phyloP scores from a whole-genome alignment of 2,888 invertebrate species.

The Andrena chrysosceles region DNA sequence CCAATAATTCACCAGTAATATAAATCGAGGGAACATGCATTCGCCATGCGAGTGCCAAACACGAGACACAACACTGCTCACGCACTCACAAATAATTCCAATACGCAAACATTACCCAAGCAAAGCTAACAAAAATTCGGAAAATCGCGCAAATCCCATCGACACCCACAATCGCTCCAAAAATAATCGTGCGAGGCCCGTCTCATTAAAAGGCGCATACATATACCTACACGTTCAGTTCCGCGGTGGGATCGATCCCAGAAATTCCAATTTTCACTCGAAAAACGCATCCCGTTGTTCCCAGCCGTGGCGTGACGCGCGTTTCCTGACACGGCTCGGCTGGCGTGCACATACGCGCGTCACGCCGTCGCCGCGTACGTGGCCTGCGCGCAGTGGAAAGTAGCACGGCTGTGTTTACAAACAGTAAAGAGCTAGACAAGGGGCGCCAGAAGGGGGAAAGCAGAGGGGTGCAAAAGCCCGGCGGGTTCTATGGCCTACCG shows the following conservation, averaged over 20 bases:
- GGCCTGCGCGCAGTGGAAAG: conserved; percentile 68
- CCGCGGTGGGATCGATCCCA: conserved; percentile 21
- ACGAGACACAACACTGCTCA: no score
- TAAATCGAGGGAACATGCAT: no score
- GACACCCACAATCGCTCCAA: no score
- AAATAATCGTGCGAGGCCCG: neutral
- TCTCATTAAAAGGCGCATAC: neutral
- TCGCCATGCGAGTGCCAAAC: no score
- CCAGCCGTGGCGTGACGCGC: conserved; percentile 38
- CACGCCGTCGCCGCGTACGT: conserved; percentile 44
- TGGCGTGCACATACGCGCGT: conserved; percentile 24
- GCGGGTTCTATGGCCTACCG: conserved; percentile 64
- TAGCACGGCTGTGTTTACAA: conserved; percentile 78
- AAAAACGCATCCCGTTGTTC: conserved; percentile 52
- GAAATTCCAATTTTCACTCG: conserved; percentile 53
- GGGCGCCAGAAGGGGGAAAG: conserved; percentile 48
- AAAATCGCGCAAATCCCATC: no score
- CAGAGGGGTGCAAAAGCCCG: conserved; percentile 62
- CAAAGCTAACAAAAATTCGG: no score
- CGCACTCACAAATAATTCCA: no score
- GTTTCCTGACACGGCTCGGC: conserved; percentile 35
- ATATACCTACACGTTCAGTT: no score
- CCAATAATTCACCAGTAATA: no score
- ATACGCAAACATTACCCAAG: no score
- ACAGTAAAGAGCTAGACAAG: conserved; percentile 70